Conservation (phyloP, 92 coral and sea anemone species). For the Porites cylindrica region DNA sequence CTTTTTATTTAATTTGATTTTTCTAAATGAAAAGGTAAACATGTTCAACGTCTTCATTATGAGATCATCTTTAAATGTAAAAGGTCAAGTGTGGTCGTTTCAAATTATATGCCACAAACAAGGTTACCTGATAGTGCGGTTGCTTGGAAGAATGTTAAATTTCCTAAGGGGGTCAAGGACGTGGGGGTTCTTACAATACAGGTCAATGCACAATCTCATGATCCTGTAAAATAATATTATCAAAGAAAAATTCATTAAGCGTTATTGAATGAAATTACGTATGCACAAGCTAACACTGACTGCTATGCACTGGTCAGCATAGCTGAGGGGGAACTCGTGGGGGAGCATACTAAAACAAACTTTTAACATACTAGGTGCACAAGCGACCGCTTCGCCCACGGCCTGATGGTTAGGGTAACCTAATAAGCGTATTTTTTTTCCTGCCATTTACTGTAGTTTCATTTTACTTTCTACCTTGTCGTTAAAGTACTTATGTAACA, state of each 20-base stretch:
- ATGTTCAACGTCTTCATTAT: not conserved
- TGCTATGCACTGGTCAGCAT: not conserved
- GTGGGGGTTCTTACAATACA: constrained; percentile 15
- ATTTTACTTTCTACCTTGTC: too few relatives aligned
- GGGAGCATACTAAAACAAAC: too few relatives aligned
- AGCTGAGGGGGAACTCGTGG: too few relatives aligned
- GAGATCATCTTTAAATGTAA: not conserved
- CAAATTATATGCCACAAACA: too few relatives aligned
- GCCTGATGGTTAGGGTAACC: too few relatives aligned
- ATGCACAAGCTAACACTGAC: not conserved
- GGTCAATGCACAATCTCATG: constrained; percentile 7
- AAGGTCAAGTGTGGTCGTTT: too few relatives aligned
- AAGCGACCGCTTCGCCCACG: too few relatives aligned
- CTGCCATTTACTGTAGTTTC: too few relatives aligned
- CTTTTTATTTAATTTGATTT: not conserved
- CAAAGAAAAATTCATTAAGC: not conserved
- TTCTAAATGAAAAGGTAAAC: not conserved
- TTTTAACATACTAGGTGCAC: too few relatives aligned
- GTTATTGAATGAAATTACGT: not conserved
- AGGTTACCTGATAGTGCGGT: constrained; percentile 14
- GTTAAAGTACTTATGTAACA: not conserved
- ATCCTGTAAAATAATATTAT: not conserved
- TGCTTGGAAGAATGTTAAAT: constrained; percentile 5
- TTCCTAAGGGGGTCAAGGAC: constrained; percentile 16
- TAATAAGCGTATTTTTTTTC: too few relatives aligned